Evolutionary conservation across 2,888 invertebrate species (phyloP).

Genomic region (Pyrocoelia pectoralis): DNA sequence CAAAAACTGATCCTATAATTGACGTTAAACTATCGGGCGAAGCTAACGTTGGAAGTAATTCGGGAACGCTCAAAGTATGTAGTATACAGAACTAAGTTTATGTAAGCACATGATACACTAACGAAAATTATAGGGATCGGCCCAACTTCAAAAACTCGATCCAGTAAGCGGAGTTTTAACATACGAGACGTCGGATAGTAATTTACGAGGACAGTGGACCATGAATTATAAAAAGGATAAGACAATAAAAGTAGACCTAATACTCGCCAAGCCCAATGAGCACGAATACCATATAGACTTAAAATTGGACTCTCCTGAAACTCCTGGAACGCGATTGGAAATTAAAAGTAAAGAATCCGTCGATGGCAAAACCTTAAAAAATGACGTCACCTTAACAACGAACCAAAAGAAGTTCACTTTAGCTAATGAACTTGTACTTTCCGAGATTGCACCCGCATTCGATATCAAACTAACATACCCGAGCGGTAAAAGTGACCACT

Average conservation of each 20-base stretch:
- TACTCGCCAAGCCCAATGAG: conserved; percentile 49
- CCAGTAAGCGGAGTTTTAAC: neutral
- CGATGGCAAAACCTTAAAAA: conserved; percentile 49
- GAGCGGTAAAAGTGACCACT: conserved; percentile 55
- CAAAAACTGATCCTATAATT: conserved; percentile 64
- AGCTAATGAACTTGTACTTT: conserved; percentile 63
- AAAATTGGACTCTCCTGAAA: conserved; percentile 58
- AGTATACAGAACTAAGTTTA: too few species aligned
- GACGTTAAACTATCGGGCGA: conserved; percentile 71
- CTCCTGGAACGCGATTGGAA: conserved; percentile 62
- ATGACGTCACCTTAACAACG: conserved; percentile 61
- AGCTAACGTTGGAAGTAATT: conserved; percentile 69
- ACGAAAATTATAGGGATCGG: conserved; percentile 46
- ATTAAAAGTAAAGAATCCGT: conserved; percentile 59
- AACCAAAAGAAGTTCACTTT: conserved; percentile 68
- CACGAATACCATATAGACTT: conserved; percentile 60
- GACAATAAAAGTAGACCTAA: conserved; percentile 56
- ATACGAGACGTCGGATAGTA: conserved; percentile 20
- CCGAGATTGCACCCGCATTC: conserved; percentile 64
- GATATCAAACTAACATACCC: conserved; percentile 67
- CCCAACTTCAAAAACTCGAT: conserved; percentile 57
- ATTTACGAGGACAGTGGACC: conserved; percentile 46
- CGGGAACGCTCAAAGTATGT: conserved; percentile 67
- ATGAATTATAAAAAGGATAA: conserved; percentile 55
- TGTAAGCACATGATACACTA: too few species aligned